Evolutionary conservation across 2,888 invertebrate species (phyloP).

Genomic region (Andrena hattorfiana): DNA sequence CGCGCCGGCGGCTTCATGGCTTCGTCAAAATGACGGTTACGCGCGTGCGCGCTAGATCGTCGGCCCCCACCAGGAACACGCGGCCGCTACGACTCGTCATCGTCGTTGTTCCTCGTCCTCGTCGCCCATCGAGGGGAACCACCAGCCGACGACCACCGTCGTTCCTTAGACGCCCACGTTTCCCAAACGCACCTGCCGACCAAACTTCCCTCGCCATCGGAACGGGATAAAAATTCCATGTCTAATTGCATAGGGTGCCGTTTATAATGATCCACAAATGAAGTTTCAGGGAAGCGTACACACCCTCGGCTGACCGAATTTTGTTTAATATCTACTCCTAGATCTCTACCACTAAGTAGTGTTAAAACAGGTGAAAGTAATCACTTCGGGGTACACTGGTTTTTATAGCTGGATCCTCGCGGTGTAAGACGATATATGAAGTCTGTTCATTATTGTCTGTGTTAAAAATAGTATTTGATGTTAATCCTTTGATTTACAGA

Average conservation of each 20-base stretch:
- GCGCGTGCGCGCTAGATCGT: constrained; percentile 81
- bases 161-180: constrained; percentile 66
- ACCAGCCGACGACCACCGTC: constrained; percentile 59
- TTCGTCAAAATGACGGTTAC: constrained; percentile 79
- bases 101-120: constrained; percentile 53
- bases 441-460: not conserved
- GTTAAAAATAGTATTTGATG: constrained; percentile 10
- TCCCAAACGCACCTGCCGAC: constrained; percentile 59
- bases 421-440: not conserved
- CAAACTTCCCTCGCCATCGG: constrained; percentile 19
- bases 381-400: not conserved
- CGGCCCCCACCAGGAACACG: constrained; percentile 63
- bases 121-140: constrained; percentile 58
- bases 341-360: not conserved
- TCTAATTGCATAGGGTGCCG: not conserved
- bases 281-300: no score
- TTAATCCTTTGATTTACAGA: constrained; percentile 1
- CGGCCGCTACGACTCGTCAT: constrained; percentile 56
- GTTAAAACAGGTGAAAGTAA: not conserved
- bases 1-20: constrained; percentile 85
- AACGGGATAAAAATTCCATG: not conserved
- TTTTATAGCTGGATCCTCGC: not conserved
- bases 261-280: no score
- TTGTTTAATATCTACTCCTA: not conserved
- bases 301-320: not conserved